These are phyloP conservation scores for Sitta europaea DNA, from an alignment of 2,113 vertebrate species.

Conservation along the genomic window DNA sequence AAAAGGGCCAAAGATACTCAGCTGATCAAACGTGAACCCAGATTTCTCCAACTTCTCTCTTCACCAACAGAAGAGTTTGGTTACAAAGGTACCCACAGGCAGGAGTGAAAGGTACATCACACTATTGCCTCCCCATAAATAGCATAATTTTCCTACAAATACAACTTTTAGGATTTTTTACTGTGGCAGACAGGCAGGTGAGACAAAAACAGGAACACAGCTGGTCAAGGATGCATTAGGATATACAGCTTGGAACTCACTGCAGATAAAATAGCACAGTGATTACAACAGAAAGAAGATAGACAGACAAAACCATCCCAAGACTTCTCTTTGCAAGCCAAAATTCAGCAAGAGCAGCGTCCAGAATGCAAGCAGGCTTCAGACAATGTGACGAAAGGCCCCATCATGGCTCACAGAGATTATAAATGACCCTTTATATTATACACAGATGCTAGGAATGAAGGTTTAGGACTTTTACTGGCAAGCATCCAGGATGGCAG, in stretches of 20 bases:
- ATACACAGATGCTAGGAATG: constrained; percentile 29
- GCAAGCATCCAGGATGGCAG: constrained; percentile 40
- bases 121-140: neutral
- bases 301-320: neutral
- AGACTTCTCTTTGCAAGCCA: constrained; percentile 1
- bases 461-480: constrained; percentile 26
- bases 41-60: neutral
- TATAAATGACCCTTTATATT: constrained; percentile 56
- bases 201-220: neutral
- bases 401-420: constrained; percentile 18
- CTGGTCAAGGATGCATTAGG: neutral
- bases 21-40: neutral
- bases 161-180: neutral
- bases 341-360: neutral
- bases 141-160: neutral
- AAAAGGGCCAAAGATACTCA: neutral
- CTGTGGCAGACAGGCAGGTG: neutral
- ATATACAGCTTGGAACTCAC: neutral
- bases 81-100: neutral
- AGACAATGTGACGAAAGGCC: neutral
- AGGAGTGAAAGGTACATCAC: neutral
- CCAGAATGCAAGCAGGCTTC: neutral
- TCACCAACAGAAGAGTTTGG: neutral
- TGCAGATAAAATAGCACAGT: neutral
- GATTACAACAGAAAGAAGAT: neutral